Evolutionary conservation across 2,888 invertebrate genomes (phyloP).

Genomic region (Axea sp.): DNA sequence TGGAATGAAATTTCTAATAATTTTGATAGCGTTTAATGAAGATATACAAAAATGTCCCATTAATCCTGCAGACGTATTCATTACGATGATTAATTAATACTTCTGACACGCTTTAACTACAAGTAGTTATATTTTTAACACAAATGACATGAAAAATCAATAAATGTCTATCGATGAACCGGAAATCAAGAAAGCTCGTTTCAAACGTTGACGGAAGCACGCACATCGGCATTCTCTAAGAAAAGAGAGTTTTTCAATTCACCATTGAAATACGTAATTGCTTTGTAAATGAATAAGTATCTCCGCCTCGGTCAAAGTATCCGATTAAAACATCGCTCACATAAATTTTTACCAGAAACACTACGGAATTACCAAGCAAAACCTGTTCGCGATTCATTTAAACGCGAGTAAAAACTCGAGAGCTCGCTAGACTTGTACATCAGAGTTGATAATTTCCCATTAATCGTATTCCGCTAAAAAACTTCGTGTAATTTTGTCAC

Average conservation of each 20-base stretch:
- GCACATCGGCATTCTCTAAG: slow-evolving; percentile 21
- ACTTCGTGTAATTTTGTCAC: slow-evolving; percentile 34
- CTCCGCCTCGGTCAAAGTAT: slow-evolving; percentile 17
- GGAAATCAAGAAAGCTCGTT: slow-evolving; percentile 34
- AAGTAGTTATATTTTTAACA: slow-evolving; percentile 23
- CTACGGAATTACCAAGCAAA: slow-evolving; percentile 27
- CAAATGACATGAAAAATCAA: slow-evolving; percentile 30
- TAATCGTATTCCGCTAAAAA: slow-evolving; percentile 35
- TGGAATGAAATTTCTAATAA: too few relatives aligned
- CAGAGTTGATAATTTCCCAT: slow-evolving; percentile 33
- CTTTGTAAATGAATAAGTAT: slow-evolving; percentile 44
- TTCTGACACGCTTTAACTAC: background rate
- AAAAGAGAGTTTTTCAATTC: slow-evolving; percentile 48
- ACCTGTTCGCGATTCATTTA: slow-evolving; percentile 20
- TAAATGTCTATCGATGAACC: slow-evolving; percentile 4
- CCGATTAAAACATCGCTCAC: slow-evolving; percentile 35
- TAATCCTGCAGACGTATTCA: too few relatives aligned
- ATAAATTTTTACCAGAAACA: slow-evolving; percentile 18
- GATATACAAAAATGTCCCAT: background rate
- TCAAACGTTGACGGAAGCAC: slow-evolving; percentile 28
- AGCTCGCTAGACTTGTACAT: slow-evolving; percentile 14
- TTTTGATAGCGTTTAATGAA: slow-evolving; percentile 17
- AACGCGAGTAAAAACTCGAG: slow-evolving; percentile 20
- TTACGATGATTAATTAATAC: slow-evolving; percentile 19
- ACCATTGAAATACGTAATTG: slow-evolving; percentile 46